A percentile compares a stretch with the other conserved stretches of the same genome.
These are phyloP conservation scores for Uria lomvia DNA, from an alignment of 2,113 vertebrate species.

Conservation along the genomic window DNA sequence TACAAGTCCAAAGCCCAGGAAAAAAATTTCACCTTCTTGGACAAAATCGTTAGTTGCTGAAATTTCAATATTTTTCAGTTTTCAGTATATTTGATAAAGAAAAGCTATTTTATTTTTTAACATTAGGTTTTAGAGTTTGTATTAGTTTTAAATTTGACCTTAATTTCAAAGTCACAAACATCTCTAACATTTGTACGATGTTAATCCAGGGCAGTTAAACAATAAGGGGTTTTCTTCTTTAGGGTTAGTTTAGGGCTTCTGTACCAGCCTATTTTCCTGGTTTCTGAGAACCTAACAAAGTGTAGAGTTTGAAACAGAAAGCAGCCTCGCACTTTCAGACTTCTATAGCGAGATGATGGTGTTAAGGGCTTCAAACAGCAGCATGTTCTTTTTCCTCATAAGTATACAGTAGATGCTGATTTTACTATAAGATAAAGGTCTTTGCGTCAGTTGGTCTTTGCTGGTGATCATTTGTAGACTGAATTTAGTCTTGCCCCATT, in stretches of 20 bases:
- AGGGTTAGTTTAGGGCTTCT: background rate
- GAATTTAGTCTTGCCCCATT: background rate
- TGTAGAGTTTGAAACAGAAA: constrained; percentile 33
- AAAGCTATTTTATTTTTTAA: background rate
- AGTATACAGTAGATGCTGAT: constrained; percentile 47
- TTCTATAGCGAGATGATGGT: background rate
- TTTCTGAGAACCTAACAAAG: constrained; percentile 41
- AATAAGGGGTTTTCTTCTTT: background rate
- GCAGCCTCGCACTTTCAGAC: constrained; percentile 1
- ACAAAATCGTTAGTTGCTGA: background rate
- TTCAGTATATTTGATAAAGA: background rate
- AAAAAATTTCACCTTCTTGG: background rate
- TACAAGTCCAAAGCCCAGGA: background rate
- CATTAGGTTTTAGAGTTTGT: background rate
- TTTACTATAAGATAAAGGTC: background rate
- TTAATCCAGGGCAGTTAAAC: background rate
- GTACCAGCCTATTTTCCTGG: background rate
- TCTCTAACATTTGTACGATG: background rate
- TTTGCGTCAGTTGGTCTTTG: background rate
- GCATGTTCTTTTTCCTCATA: background rate
- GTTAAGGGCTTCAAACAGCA: constrained; percentile 29
- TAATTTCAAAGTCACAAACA: background rate
- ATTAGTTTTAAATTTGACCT: background rate
- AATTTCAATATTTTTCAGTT: background rate
- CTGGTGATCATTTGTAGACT: background rate